Evolutionary conservation across 1,140 invertebrate species (phyloP).

Genomic region (Mamestra configurata): DNA sequence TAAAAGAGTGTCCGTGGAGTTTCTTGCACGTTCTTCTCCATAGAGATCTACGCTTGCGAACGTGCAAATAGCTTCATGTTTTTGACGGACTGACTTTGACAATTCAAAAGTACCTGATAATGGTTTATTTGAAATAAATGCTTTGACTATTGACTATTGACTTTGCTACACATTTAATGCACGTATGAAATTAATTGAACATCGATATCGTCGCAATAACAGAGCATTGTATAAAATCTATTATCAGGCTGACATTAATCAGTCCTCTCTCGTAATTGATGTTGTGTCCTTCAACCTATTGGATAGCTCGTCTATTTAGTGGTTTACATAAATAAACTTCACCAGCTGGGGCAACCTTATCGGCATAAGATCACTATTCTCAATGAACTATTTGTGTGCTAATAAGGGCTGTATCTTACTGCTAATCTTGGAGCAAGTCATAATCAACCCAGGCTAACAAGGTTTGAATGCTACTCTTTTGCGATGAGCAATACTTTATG

Average conservation of each 20-base stretch:
- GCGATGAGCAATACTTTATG: not conserved
- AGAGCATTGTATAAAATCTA: constrained; percentile 31
- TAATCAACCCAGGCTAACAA: not conserved
- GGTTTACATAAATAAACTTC: not conserved
- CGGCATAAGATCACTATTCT: not conserved
- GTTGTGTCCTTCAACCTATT: constrained; percentile 31
- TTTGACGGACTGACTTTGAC: too few species aligned
- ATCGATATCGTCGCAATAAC: constrained; percentile 9
- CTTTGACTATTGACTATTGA: too few species aligned
- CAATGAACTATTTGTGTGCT: not conserved
- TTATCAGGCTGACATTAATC: constrained; percentile 32
- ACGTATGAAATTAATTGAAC: constrained; percentile 33
- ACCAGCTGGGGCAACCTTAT: not conserved
- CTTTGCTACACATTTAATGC: too few species aligned
- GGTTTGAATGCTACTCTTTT: not conserved
- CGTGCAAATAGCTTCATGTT: too few species aligned
- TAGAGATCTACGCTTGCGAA: too few species aligned
- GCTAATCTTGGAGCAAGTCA: not conserved
- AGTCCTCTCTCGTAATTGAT: constrained; percentile 29
- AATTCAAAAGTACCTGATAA: too few species aligned
- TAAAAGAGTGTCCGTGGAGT: too few species aligned
- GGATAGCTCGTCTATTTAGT: not conserved
- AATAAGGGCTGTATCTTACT: not conserved
- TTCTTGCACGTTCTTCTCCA: too few species aligned
- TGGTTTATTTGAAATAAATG: too few species aligned